phyloP scores from a whole-genome alignment of 2,888 invertebrate genomes.

The Willowsia nigromaculata region DNA sequence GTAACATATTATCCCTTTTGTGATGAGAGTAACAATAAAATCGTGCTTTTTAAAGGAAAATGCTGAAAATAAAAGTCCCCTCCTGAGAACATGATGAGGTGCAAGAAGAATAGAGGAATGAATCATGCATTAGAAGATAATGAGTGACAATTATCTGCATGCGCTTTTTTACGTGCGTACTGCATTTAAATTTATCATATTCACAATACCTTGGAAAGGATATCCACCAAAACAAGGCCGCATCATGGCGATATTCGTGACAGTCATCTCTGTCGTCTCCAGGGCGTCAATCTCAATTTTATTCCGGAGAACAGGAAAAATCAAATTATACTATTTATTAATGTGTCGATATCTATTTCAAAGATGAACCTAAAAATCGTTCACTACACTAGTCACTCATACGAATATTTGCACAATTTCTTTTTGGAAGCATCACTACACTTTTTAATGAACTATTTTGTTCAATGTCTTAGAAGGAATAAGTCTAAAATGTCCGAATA shows the following conservation, averaged over 20 bases:
- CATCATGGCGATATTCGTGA: slow-evolving; percentile 82
- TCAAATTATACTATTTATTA: too few species aligned
- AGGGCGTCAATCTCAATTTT: slow-evolving; percentile 70
- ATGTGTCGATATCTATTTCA: too few species aligned
- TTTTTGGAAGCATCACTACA: too few species aligned
- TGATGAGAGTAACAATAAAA: not conserved
- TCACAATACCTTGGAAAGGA: slow-evolving; percentile 82
- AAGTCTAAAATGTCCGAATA: too few species aligned
- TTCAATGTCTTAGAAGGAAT: too few species aligned
- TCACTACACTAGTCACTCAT: too few species aligned
- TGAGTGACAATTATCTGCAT: too few species aligned
- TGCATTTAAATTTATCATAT: not conserved
- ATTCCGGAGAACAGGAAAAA: slow-evolving; percentile 10
- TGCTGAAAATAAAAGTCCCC: not conserved
- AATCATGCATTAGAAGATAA: too few species aligned
- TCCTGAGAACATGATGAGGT: not conserved
- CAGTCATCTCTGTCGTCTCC: slow-evolving; percentile 81
- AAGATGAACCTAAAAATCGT: too few species aligned
- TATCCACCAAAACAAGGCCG: slow-evolving; percentile 82
- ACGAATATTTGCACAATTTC: too few species aligned
- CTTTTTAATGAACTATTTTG: too few species aligned
- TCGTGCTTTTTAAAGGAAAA: not conserved
- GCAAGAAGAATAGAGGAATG: too few species aligned
- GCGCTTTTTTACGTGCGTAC: not conserved
- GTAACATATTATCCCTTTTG: not conserved